Evolutionary conservation across 2,113 vertebrate species (phyloP).

Genomic region (Rutilus rutilus): DNA sequence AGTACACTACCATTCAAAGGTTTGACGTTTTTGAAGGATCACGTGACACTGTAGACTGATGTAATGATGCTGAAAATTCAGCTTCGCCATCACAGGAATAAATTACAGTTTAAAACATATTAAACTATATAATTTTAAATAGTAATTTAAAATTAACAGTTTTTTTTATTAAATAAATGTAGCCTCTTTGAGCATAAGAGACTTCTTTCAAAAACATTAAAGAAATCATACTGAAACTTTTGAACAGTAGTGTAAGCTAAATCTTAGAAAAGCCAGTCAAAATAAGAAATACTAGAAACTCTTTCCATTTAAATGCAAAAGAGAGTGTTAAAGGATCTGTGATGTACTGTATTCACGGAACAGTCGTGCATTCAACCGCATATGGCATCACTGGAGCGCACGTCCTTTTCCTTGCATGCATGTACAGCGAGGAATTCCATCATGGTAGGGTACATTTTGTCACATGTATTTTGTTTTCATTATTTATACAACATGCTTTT

Average conservation of each 20-base stretch:
- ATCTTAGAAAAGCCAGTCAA: not conserved
- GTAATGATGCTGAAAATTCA: not conserved
- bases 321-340: not conserved
- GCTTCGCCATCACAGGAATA: not conserved
- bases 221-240: not conserved
- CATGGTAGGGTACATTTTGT: slow-evolving; percentile 59
- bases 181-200: not conserved
- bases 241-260: not conserved
- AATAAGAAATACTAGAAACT: not conserved
- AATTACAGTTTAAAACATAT: not conserved
- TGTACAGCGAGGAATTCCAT: slow-evolving; percentile 38
- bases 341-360: not conserved
- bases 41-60: not conserved
- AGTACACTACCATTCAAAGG: not conserved
- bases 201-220: not conserved
- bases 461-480: slow-evolving; percentile 67
- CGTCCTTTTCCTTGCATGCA: slow-evolving; percentile 1
- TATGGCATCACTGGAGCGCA: not conserved
- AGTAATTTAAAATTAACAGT: not conserved
- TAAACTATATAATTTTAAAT: not conserved
- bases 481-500: slow-evolving; percentile 69
- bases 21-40: not conserved
- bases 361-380: not conserved
- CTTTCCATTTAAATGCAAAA: not conserved
- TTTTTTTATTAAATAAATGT: not conserved